Evolutionary conservation across 2,888 invertebrate genomes (phyloP), one percentile per base, ranked within the genome.

Genomic region (Caenorhabditis becei): DNA sequence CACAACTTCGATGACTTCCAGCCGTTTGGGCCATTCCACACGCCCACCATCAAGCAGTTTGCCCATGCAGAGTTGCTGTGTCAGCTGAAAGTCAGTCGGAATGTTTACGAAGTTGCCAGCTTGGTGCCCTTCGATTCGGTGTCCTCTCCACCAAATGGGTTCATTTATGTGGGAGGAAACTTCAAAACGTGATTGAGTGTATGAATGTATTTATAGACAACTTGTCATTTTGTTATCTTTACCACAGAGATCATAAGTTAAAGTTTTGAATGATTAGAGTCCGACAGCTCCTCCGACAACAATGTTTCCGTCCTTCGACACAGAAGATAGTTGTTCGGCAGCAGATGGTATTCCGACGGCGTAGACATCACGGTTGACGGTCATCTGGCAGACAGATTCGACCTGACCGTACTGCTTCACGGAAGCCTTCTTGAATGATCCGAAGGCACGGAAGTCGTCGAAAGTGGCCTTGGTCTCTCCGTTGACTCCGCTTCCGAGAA

Each of bases 401-500:
- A 49, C 67, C 44, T 77, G 77, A 28, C 70, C 83, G 63, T 49
- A 83, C 56, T 83, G 83, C 44, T 83, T 83, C 14, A 74, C 83
- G 16, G 71, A 66, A 0, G 84, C 56, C 28, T 51, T 37, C 18
- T 51, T 78, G 77, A 75, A 84, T 8, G 69, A 53, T 54, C 82
- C 84, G 65, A 84, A 84, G n/a, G 71, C 32, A 41, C 71, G 65
- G 81, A 77, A 81, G 35, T 82, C 78, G 37, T 63, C 79, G 65
- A 86, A 84, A 56, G 79, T 80, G 44, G 82, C 65, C 7, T 78
- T 51, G 8, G 83, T 78, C 63, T 85, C 83, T 18, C 83, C 83
- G 16, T 47, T 51, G 26, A 59, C 65, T 7, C 85, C 85, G 23
- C 26, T 20, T 47, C 83, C 84, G 35, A 63, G 49, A 11, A 80